Evolutionary conservation across 2,888 invertebrate species (phyloP).

Genomic region (Callosobruchus maculatus): DNA sequence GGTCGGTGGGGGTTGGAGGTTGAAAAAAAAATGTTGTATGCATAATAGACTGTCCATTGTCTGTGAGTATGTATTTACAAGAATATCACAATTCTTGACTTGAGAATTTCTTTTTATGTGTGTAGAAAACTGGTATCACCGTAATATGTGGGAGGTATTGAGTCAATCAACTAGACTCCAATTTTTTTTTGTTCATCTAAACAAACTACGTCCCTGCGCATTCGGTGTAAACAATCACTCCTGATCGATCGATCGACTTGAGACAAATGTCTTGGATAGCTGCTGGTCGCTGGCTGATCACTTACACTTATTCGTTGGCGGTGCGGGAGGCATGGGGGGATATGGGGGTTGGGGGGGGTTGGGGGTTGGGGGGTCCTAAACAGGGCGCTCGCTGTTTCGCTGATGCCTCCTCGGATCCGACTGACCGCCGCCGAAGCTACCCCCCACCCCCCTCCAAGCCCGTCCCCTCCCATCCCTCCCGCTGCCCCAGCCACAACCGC

Average conservation of each 20-base stretch:
- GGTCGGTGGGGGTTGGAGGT: too few species aligned
- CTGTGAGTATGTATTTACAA: too few species aligned
- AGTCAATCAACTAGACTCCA: too few species aligned
- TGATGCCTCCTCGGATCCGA: neutral
- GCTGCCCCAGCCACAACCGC: conserved; percentile 3
- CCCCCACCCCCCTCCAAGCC: neutral
- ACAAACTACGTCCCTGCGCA: neutral
- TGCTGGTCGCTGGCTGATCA: neutral
- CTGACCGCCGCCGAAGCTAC: neutral
- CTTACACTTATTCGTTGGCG: neutral
- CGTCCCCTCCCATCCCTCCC: too few species aligned
- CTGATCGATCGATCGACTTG: neutral
- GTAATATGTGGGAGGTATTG: too few species aligned
- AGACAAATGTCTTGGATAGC: neutral
- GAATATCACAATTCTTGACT: too few species aligned
- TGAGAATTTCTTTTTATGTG: too few species aligned
- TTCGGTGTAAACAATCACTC: neutral
- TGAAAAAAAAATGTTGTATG: too few species aligned
- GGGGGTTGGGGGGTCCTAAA: neutral
- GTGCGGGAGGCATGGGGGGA: neutral
- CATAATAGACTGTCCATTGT: too few species aligned
- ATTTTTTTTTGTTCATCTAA: too few species aligned
- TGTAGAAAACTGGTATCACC: too few species aligned
- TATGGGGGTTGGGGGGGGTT: neutral
- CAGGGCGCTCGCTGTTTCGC: neutral